Evolutionary conservation across 1,140 invertebrate genomes (phyloP).

Genomic region (Scaptomyza graminum): DNA sequence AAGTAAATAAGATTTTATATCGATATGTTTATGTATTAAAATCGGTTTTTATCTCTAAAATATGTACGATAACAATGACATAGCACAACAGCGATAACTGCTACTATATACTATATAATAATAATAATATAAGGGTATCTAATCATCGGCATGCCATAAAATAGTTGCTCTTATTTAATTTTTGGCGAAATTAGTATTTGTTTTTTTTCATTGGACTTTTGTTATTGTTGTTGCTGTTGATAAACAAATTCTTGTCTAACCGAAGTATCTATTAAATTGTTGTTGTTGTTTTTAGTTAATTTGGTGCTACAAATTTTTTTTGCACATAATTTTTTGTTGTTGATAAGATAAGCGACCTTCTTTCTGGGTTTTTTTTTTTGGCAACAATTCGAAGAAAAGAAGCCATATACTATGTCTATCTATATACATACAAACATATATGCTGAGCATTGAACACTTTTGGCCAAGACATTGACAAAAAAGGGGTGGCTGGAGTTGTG

Average conservation of each 20-base stretch:
- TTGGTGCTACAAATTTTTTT: conserved; percentile 7
- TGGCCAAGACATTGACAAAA: no score
- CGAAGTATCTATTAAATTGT: conserved; percentile 18
- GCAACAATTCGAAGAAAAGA: conserved; percentile 1
- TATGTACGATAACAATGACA: conserved; percentile 13
- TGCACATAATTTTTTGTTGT: conserved; percentile 22
- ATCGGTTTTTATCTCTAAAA: conserved; percentile 18
- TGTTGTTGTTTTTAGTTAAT: neutral
- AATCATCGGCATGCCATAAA: no score
- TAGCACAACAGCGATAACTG: neutral
- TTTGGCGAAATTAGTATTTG: no score
- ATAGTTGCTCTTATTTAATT: no score
- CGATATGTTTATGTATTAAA: neutral
- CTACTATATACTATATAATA: no score
- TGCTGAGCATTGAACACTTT: no score
- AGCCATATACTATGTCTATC: conserved; percentile 26
- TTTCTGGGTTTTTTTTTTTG: neutral
- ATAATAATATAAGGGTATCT: no score
- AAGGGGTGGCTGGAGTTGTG: no score
- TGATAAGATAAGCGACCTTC: conserved; percentile 44
- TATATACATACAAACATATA: neutral
- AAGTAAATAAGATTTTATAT: conserved; percentile 15
- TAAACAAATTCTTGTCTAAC: conserved; percentile 3
- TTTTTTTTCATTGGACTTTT: no score
- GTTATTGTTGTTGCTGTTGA: no score